Base-by-base conservation (phyloP, 2,888 invertebrate genomes). In the Platycheirus albimanus region DNA sequence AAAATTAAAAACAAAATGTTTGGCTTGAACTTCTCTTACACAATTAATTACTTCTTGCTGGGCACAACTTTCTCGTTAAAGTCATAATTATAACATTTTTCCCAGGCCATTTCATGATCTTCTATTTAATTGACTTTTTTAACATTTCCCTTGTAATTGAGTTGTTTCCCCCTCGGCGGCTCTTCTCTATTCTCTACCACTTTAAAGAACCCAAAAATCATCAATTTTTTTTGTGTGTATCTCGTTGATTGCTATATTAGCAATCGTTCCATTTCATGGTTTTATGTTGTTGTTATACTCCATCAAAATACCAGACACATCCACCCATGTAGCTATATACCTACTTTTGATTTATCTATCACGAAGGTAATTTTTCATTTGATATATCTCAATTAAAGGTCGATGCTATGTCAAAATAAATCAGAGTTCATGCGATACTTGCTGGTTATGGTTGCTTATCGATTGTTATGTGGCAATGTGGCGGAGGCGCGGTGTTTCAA, bases 351-450 rank as follows among this genome's bases (percentile, higher is more conserved):
- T 86, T 86, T 85, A 85, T 86, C 85, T 81, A 85, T 85, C 85
- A 86, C 86, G 86, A 86, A 75, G 84, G 84, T 85, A 78, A 86
- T 86, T 86, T 86, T 86, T 86, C 86, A 86, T 85, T 70, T 84
- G 85, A 85, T 85, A 77, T 83, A 86, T 86, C 86, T 86, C 86
- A 86, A 86, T 86, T 86, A 86, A 85, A 85, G 85, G 84, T 69
- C 83, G 83, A 85, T 83, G 79, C 74, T 61, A 85, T 85, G 85
- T 85, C 85, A 76, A 85, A 85, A 85, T 85, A 85, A 85, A 85
- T 85, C 85, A 83, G 81, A 52, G 64, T 84, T 74, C 78, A 64
- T 69, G 69, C 72, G 52, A 64, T 78, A 69, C 71, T 64, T 58
- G 33, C 10, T 63, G 41, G 52, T 54, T 49, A 10, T 63, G 41